A percentile compares a stretch with the other conserved stretches of the same genome.
Conservation (phyloP, 2,113 vertebrate species). For the Hyperopisus bebe region DNA sequence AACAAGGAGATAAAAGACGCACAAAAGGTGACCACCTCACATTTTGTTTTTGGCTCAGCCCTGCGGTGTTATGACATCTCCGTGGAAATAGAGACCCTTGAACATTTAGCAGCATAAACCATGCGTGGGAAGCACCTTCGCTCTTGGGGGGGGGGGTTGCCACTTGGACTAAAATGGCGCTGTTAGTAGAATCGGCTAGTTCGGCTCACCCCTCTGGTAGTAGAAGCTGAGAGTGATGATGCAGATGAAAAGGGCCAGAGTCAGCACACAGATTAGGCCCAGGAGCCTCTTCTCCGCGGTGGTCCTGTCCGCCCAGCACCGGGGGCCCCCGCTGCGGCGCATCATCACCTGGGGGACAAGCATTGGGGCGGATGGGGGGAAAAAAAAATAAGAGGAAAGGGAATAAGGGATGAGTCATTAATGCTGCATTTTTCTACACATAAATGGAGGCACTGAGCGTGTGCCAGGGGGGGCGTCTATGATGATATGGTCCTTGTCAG, state of each 20-base stretch:
- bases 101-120: not conserved
- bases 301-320: conserved; percentile 69
- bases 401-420: not conserved
- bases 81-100: not conserved
- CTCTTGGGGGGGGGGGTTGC: not conserved
- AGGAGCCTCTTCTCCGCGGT: conserved; percentile 66
- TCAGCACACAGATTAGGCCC: conserved; percentile 46
- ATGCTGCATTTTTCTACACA: not conserved
- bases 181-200: not conserved
- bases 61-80: not conserved
- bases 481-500: not conserved
- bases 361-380: conserved; percentile 17
- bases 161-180: not conserved
- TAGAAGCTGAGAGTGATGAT: conserved; percentile 58
- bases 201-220: conserved; percentile 74
- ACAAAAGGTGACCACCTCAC: not conserved
- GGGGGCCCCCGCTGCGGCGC: conserved; percentile 38
- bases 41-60: not conserved
- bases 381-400: not conserved
- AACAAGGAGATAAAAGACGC: conserved; percentile 39
- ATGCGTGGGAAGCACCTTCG: not conserved
- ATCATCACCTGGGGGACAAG: conserved; percentile 69
- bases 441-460: not conserved
- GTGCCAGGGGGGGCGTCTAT: not conserved
- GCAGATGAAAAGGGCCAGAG: not conserved